Percentiles rank a stretch among this genome's conserved stretches.
phyloP scores from a whole-genome alignment of 2,797 vertebrate genomes.

The Enteromius afrohamiltoni region DNA sequence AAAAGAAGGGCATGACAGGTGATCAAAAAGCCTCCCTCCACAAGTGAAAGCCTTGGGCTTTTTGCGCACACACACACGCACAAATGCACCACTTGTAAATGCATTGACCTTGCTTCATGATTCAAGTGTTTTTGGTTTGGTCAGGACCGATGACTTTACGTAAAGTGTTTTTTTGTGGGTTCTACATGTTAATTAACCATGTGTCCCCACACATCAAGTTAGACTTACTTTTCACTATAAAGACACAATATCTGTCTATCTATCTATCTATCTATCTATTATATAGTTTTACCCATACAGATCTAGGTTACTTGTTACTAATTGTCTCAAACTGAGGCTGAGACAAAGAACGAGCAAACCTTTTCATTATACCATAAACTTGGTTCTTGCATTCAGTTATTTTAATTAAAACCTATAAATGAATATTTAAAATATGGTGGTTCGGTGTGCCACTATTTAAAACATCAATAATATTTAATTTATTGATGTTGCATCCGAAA shows the following conservation, averaged over 20 bases:
- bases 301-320: not conserved
- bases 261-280: not conserved
- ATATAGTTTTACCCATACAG: not conserved
- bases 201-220: not conserved
- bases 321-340: not conserved
- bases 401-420: slow-evolving; percentile 4
- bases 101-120: slow-evolving; percentile 50
- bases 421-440: slow-evolving; percentile 26
- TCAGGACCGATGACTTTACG: not conserved
- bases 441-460: slow-evolving; percentile 1
- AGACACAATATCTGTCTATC: not conserved
- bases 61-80: not conserved
- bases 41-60: slow-evolving; percentile 1
- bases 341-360: no score
- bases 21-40: slow-evolving; percentile 53
- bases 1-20: slow-evolving; percentile 56
- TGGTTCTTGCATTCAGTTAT: slow-evolving; percentile 1
- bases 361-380: no score
- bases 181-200: not conserved
- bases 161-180: not conserved
- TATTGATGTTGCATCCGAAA: slow-evolving; percentile 35
- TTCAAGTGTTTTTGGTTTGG: not conserved
- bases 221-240: not conserved
- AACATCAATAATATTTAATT: slow-evolving; percentile 29
- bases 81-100: slow-evolving; percentile 29